Evolutionary conservation across 2,888 invertebrate species (phyloP).

Genomic region (Azorinus chamasolen): DNA sequence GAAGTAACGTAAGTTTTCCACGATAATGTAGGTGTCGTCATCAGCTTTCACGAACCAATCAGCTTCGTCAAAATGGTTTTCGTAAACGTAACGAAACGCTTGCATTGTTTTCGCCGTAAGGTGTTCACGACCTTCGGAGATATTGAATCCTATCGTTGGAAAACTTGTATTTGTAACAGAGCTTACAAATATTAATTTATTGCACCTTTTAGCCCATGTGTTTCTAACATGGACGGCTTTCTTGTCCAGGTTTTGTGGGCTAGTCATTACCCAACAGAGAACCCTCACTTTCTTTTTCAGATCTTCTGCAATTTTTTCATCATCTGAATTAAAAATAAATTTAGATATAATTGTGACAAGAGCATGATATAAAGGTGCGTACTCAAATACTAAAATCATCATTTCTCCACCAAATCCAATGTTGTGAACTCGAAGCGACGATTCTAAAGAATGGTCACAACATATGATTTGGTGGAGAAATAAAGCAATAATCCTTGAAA

Average conservation of each 20-base stretch:
- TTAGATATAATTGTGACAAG: too few relatives aligned
- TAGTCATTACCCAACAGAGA: conserved; percentile 98
- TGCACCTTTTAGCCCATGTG: conserved; percentile 96
- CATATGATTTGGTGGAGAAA: too few relatives aligned
- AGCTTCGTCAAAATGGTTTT: conserved; percentile 93
- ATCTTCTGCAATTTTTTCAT: conserved; percentile 80
- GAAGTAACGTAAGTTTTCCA: conserved; percentile 96
- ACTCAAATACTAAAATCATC: too few relatives aligned
- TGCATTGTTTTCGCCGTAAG: conserved; percentile 99
- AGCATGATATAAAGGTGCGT: too few relatives aligned
- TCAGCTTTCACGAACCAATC: conserved; percentile 99
- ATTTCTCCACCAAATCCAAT: too few relatives aligned
- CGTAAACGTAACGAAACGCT: conserved; percentile 95
- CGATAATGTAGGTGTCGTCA: conserved; percentile 98
- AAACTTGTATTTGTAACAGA: conserved; percentile 89
- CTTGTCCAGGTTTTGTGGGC: conserved; percentile 94
- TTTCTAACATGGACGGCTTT: conserved; percentile 96
- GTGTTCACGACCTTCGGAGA: conserved; percentile 95
- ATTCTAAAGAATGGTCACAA: too few relatives aligned
- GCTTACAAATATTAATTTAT: conserved; percentile 86
- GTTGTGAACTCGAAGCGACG: too few relatives aligned
- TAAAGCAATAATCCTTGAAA: too few relatives aligned
- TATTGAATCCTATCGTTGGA: conserved; percentile 92
- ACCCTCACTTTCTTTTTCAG: conserved; percentile 93
- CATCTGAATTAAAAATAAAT: conserved; percentile 63